phyloP scores from a whole-genome alignment of 2,113 vertebrate genomes.

The Tylochromis polylepis region DNA sequence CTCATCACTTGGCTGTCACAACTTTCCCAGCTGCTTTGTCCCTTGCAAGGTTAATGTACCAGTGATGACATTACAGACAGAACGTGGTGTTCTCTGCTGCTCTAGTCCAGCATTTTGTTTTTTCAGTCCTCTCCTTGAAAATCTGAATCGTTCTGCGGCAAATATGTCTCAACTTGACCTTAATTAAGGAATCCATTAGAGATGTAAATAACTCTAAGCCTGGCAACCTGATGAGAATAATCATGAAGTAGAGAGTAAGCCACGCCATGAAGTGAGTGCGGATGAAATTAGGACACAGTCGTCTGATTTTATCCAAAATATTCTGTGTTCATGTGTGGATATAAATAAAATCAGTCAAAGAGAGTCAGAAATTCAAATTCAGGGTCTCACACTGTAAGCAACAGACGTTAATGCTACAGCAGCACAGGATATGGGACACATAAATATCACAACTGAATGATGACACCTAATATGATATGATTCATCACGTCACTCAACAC shows the following conservation, averaged over 20 bases:
- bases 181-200: conserved; percentile 64
- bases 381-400: too few relatives aligned
- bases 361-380: too few relatives aligned
- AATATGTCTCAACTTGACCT: conserved; percentile 49
- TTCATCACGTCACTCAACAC: neutral
- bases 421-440: too few relatives aligned
- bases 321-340: neutral
- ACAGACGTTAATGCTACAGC: too few relatives aligned
- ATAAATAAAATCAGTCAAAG: neutral
- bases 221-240: conserved; percentile 47
- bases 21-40: conserved; percentile 24
- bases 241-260: conserved; percentile 17
- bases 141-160: neutral
- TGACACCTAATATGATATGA: neutral
- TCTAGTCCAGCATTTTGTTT: neutral
- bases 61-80: conserved; percentile 6
- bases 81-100: neutral
- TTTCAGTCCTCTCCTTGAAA: neutral
- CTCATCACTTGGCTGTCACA: conserved; percentile 45
- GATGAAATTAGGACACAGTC: neutral
- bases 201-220: conserved; percentile 63
- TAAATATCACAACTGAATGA: neutral
- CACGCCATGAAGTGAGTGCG: neutral
- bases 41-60: conserved; percentile 44
- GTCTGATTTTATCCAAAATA: neutral